Base-by-base conservation (phyloP, 2,113 vertebrate genomes). In the Sebastes schlegelii region DNA sequence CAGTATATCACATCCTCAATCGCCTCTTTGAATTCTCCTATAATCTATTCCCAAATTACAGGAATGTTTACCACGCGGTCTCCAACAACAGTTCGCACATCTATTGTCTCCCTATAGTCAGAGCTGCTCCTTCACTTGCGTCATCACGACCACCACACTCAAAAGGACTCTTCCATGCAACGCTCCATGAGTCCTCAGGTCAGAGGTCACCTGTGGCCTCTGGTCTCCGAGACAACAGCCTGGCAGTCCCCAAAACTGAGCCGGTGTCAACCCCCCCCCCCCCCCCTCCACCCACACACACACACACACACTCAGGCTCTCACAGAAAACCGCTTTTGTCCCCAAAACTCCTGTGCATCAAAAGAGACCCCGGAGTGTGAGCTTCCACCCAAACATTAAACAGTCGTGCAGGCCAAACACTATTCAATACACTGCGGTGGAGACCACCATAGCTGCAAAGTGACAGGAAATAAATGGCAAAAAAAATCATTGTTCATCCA, bases 191-290 rank as follows among this genome's bases (percentile, higher is more conserved):
- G 80, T 86, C 85, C 75, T 71, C 57, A 80, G 90, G 92, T 93
- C 94, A 95, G 88, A 92, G 94, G 93, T 95, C 92, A 91, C 89
- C 82, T 88, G 88, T 86, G 93, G 93, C 93, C 94, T 92, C 94
- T 77, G 89, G 95, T 96, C 85, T 91, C 95, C 95, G 94, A 2
- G 94, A 93, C 93, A 77, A 96, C 95, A 83, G 90, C 57, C 85
- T 79, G 75, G 86, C 75, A 89, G 82, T 91, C 90, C 91, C 91
- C 83, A 90, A 89, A 63, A 87, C 75, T 75, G 82, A 58, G 71
- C 40, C 17, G 11, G 69, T 80, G 77, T 52, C 51, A 21, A 26
- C 43, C 55, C 65, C 82, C 10, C 69, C 62, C 14, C 19, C 48
- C 79, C 62, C 81, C 74, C 67, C 34, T 34, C 60, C 65, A 2